Evolutionary conservation across 2,888 invertebrate species (phyloP), one percentile per base, ranked within the genome.

Genomic region (Cataglyphis rosenhaueri): DNA sequence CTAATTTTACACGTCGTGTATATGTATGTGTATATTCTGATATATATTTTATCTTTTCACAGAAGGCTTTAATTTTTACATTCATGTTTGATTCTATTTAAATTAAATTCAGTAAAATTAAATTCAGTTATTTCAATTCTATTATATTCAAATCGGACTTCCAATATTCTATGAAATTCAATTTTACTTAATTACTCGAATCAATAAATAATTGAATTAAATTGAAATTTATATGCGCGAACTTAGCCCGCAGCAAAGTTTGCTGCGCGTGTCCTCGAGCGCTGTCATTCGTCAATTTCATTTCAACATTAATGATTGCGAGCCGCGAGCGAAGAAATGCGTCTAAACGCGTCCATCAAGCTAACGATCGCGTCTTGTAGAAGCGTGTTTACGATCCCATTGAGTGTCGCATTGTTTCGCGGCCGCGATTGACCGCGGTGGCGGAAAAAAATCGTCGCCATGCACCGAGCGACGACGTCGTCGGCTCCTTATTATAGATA

Each of bases 341-440:
- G 29, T 61, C 25, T 71, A 71, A 79, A 44, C 59, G 35, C 78
- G 59, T 79, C 44, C 59, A 79, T 79, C 78, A 71, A 59, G 59
- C 59, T 78, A 78, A 70, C 44, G 68, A 55, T 76, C 79, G 18
- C 21, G 62, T 35, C 62, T 68, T 52, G 66, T 71, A 81, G 64
- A 48, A 41, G 66, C 25, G 44, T 52, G 52, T 71, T 83, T 83
- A 81, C 81, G 83, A 83, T 83, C 65, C 41, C 44, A 71, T 61
- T 81, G 73, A 73, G 59, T 41, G 59, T n/a, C 70, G 25, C 48
- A 35, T 78, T 78, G 78, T 78, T 79, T 68, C 44, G 68, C 38
- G 55, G 5, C 21, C 25, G 83, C 81, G 71, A 78, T 44, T n/a
- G 64, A 71, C 29, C 64, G 29, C 68, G 35, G 25, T 48, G n/a